Conservation (phyloP, 1,140 invertebrate genomes). For the Camponotus vicinus region DNA sequence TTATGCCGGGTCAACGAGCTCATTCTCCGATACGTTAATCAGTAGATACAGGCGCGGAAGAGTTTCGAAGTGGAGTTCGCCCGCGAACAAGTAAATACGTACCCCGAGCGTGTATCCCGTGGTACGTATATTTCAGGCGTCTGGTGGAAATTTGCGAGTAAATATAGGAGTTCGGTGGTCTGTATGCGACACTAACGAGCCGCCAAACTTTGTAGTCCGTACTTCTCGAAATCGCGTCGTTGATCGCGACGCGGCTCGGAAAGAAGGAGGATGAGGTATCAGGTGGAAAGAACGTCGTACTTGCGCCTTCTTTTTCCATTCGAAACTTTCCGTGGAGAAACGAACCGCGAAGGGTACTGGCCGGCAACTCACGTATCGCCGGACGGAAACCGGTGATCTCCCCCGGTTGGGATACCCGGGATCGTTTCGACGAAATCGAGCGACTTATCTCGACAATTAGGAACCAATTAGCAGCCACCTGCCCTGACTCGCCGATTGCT, state of each 20-base stretch:
- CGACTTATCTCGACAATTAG: conserved; percentile 76
- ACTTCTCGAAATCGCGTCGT: conserved; percentile 48
- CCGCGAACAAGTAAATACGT: conserved; percentile 52
- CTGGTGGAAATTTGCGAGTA: conserved; percentile 71
- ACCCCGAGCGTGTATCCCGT: conserved; percentile 10
- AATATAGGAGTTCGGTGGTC: conserved; percentile 71
- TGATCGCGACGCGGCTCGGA: conserved; percentile 21
- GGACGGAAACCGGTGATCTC: conserved; percentile 32
- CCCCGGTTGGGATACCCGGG: background rate
- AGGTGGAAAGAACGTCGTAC: background rate
- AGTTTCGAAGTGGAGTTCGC: conserved; percentile 40
- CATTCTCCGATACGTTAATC: conserved; percentile 55
- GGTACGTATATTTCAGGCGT: conserved; percentile 65
- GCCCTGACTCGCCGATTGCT: conserved; percentile 60
- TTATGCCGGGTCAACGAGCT: conserved; percentile 40
- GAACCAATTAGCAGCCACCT: conserved; percentile 69
- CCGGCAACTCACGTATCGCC: conserved; percentile 44
- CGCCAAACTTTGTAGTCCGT: conserved; percentile 67
- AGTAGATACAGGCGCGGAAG: conserved; percentile 45
- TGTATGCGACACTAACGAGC: conserved; percentile 77
- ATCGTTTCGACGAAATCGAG: conserved; percentile 48
- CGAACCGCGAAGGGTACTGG: conserved; percentile 16
- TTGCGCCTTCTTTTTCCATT: background rate
- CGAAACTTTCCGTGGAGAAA: conserved; percentile 5
- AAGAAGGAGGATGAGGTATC: background rate